These are phyloP conservation scores for Candidula unifasciata DNA, from an alignment of 2,888 invertebrate species.

Conservation along the genomic window DNA sequence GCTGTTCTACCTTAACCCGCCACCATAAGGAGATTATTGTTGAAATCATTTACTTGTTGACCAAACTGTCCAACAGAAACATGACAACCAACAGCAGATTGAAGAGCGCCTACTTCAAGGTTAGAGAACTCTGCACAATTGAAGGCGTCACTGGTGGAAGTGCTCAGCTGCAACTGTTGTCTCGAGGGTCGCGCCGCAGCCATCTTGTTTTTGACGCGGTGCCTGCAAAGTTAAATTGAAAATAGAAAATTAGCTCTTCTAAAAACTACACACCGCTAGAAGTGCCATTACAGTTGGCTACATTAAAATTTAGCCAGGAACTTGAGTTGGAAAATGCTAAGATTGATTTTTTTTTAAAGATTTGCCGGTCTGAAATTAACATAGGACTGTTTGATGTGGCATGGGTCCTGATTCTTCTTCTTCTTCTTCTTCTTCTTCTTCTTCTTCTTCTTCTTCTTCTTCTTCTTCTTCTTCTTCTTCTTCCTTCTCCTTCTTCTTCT, in stretches of 20 bases:
- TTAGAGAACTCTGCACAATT: conserved; percentile 49
- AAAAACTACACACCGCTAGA: neutral
- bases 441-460: neutral
- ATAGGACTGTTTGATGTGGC: neutral
- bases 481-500: neutral
- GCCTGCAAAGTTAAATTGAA: neutral
- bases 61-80: neutral
- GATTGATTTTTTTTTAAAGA: neutral
- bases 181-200: conserved; percentile 43
- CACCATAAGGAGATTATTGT: neutral
- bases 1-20: neutral
- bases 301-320: no score
- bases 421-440: neutral
- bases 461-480: neutral
- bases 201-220: conserved; percentile 40
- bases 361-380: neutral
- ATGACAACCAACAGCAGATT: neutral
- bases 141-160: conserved; percentile 48
- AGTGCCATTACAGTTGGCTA: no score
- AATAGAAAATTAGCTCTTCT: neutral
- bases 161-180: conserved; percentile 46
- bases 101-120: conserved; percentile 31
- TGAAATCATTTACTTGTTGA: neutral
- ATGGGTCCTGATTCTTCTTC: neutral
- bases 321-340: neutral